phyloP scores from a whole-genome alignment of 53 echinoderm and acorn worm genomes.

The Patiria pectinifera region DNA sequence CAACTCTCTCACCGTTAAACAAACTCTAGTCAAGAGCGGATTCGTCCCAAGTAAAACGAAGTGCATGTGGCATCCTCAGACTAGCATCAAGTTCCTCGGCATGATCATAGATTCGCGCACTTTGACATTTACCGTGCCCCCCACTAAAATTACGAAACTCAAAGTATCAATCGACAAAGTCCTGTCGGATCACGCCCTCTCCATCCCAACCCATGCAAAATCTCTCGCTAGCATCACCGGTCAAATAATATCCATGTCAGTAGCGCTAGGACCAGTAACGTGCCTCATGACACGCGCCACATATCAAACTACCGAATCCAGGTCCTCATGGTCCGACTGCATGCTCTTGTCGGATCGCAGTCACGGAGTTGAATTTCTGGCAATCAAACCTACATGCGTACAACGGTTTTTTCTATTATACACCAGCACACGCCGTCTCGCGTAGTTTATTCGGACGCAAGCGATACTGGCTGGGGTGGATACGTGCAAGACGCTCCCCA shows the following conservation, averaged over 20 bases:
- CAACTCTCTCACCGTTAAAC: slow-evolving; percentile 10
- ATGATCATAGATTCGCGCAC: slow-evolving; percentile 42
- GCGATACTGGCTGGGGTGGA: no score
- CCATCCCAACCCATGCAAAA: neutral
- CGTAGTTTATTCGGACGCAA: no score
- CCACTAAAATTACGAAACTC: slow-evolving; percentile 31
- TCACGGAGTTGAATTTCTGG: no score
- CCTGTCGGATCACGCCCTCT: neutral
- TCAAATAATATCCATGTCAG: slow-evolving; percentile 57
- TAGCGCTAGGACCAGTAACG: no score
- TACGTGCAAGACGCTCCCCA: no score
- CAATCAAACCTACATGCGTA: no score
- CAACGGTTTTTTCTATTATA: no score
- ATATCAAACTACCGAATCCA: no score
- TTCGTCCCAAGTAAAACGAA: slow-evolving; percentile 60
- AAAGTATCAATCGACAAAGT: neutral
- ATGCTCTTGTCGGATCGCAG: no score
- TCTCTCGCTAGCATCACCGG: slow-evolving; percentile 47
- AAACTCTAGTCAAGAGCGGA: slow-evolving; percentile 39
- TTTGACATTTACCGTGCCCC: slow-evolving; percentile 24
- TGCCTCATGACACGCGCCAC: no score
- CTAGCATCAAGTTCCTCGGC: slow-evolving; percentile 29
- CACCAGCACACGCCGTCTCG: no score
- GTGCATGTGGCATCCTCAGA: slow-evolving; percentile 42
- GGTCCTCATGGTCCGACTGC: no score